Evolutionary conservation across 2,797 vertebrate species (phyloP), one percentile per base, ranked within the genome.

Genomic region (Danio tinwini): DNA sequence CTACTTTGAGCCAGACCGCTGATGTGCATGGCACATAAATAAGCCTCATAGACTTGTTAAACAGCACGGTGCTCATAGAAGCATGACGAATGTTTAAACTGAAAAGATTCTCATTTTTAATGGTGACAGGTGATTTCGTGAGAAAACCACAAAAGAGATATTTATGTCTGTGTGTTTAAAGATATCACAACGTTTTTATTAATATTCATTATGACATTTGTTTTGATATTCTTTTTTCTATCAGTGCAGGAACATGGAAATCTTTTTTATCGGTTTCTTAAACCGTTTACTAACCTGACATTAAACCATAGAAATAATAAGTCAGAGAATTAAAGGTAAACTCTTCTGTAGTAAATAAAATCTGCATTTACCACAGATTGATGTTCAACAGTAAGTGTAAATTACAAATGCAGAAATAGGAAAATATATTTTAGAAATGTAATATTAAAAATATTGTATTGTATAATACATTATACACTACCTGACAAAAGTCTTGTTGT

Each of bases 11-110:
- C 53, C 75, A 77, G 64, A 58, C 53, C 6, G 6, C 29, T 40
- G 55, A 59, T 77, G 44, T 58, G 44, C 44, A 2, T 47, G 13
- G 8, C 64, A 59, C 75, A 59, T 77, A 56, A 68, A 49, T 59
- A 50, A 47, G n/a, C 21, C 11, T 39, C 39, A 17, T 14, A 69
- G 52, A 77, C 53, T 7, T 40, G 64, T 68, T 44, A 69, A 77
- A 68, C 29, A 59, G 40, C 14, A 14, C 7, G 40, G 10, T n/a
- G 53, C 45, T n/a, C 39, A 42, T 16, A 7, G 19, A 42, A 76
- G 50, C 39, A 37, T 13, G 52, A 10, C 9, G 29, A 21, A 17
- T 59, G 53, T 69, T 78, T 50, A 50, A 6, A 10, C 64, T 59
- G 6, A 10, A 50, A 59, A 13, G 29, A 59, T 68, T 21, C n/a